Conservation (phyloP, 2,888 invertebrate species). For the Drosophila pseudotalamancana region DNA sequence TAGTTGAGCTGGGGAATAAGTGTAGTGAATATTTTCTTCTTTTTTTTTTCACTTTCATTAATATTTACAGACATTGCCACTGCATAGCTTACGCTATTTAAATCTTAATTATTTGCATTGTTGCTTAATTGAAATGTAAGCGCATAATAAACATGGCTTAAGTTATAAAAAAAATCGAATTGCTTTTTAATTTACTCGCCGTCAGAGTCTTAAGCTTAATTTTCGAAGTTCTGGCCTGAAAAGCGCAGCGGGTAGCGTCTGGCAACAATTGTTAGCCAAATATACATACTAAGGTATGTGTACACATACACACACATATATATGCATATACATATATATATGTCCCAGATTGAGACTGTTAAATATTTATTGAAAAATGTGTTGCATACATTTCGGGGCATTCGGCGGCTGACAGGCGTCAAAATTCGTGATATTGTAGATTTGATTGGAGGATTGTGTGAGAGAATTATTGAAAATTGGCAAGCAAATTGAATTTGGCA, state of each 20-base stretch:
- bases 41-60: too few species aligned
- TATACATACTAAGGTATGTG: too few species aligned
- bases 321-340: not conserved
- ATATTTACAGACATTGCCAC: too few species aligned
- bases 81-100: not conserved
- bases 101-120: conserved; percentile 1
- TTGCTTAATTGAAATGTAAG: too few species aligned
- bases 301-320: too few species aligned
- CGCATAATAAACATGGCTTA: not conserved
- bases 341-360: not conserved
- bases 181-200: conserved; percentile 61
- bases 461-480: conserved; percentile 3
- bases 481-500: conserved; percentile 23
- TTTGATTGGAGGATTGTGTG: conserved; percentile 6
- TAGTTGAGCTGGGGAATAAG: too few species aligned
- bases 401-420: conserved; percentile 16
- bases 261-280: not conserved
- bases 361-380: conserved; percentile 5
- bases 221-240: not conserved
- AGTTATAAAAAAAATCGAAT: conserved; percentile 50
- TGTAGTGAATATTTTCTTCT: too few species aligned
- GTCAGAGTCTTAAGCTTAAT: conserved; percentile 29
- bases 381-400: conserved; percentile 19
- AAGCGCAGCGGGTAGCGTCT: conserved; percentile 8
- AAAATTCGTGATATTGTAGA: conserved; percentile 11